These are phyloP conservation scores for Drosophila pseudotalamancana DNA, from an alignment of 2,888 invertebrate species.

Conservation along the genomic window DNA sequence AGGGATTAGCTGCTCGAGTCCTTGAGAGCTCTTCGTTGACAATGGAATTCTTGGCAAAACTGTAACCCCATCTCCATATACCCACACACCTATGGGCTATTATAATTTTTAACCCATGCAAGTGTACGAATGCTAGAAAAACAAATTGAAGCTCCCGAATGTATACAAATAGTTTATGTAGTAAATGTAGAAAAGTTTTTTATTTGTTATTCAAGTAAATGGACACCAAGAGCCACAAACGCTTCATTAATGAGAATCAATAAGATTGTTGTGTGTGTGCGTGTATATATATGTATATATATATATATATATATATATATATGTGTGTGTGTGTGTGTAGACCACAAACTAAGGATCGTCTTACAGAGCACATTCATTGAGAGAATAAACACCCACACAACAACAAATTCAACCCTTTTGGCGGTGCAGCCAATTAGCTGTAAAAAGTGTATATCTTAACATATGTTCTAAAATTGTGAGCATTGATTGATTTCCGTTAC, in stretches of 20 bases:
- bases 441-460: conserved; percentile 56
- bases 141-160: conserved; percentile 30
- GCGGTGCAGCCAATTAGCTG: conserved; percentile 63
- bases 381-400: not conserved
- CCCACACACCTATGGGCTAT: not conserved
- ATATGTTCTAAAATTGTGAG: conserved; percentile 59
- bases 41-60: conserved; percentile 32
- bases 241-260: conserved; percentile 69
- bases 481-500: conserved; percentile 64
- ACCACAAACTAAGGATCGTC: conserved; percentile 43
- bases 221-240: conserved; percentile 31
- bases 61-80: conserved; percentile 46
- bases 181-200: conserved; percentile 37
- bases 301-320: not conserved
- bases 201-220: conserved; percentile 47
- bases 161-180: conserved; percentile 52
- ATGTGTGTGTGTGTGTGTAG: conserved; percentile 1
- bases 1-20: conserved; percentile 31
- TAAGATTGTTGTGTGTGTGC: conserved; percentile 43
- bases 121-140: conserved; percentile 36
- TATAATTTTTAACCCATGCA: not conserved
- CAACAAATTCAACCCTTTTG: conserved; percentile 48
- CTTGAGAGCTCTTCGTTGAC: conserved; percentile 17
- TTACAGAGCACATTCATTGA: conserved; percentile 47
- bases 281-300: not conserved